These are phyloP conservation scores for Ailurus styani DNA, from an alignment of 2,113 vertebrate genomes.

Conservation along the genomic window DNA sequence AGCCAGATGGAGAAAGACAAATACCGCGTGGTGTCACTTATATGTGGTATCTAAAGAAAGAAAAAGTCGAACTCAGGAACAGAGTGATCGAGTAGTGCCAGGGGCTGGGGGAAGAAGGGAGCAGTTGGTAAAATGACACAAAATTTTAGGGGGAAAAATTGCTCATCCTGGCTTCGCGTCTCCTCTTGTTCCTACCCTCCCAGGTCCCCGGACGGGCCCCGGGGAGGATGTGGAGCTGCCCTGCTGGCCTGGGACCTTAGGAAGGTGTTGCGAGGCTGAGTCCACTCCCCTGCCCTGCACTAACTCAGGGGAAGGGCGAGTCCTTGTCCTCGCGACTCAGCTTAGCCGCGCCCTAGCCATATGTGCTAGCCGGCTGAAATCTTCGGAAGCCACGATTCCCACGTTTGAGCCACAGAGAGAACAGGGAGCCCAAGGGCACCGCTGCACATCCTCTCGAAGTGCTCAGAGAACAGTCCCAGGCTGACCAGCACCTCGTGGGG, in stretches of 20 bases:
- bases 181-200: not conserved
- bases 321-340: not conserved
- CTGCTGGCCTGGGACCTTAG: not conserved
- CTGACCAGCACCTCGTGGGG: accelerated
- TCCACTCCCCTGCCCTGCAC: not conserved
- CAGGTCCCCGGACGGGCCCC: not conserved
- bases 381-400: too few relatives aligned
- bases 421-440: too few relatives aligned
- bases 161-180: not conserved
- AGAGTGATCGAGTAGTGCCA: too few relatives aligned
- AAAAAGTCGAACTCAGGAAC: not conserved
- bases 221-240: not conserved
- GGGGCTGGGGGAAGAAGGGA: not conserved
- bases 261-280: not conserved
- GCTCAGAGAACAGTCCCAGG: accelerated
- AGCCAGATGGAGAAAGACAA: not conserved
- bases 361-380: not conserved
- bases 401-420: not conserved
- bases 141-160: not conserved
- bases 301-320: not conserved
- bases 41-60: not conserved
- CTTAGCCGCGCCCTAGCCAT: not conserved
- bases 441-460: not conserved
- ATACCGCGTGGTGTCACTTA: not conserved
- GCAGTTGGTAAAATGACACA: too few relatives aligned